These are phyloP conservation scores for Zonotrichia leucophrys DNA, from an alignment of 2,113 vertebrate species.

Conservation along the genomic window DNA sequence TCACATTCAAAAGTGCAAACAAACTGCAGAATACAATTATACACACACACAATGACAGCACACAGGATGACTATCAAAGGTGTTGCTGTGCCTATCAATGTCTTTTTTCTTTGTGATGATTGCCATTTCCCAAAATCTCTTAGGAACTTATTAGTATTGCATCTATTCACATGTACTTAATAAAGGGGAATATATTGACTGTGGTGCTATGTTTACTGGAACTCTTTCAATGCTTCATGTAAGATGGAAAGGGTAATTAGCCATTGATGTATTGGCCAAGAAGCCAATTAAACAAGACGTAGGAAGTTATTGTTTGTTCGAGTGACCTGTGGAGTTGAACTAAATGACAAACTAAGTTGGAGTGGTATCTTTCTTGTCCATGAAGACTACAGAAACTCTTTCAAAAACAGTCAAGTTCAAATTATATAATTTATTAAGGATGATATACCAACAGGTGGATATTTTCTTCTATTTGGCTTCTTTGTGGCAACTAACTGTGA, in stretches of 20 bases:
- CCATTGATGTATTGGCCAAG: neutral
- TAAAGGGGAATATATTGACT: neutral
- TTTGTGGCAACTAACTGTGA: neutral
- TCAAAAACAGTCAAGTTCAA: neutral
- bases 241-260: neutral
- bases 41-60: neutral
- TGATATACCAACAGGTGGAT: neutral
- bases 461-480: neutral
- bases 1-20: neutral
- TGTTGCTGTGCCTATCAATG: neutral
- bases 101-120: neutral
- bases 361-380: neutral
- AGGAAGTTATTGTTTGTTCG: neutral
- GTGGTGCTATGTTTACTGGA: neutral
- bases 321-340: neutral
- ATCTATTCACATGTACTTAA: neutral
- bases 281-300: neutral
- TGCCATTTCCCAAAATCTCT: neutral
- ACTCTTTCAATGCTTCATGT: neutral
- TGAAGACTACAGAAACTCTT: neutral
- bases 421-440: neutral
- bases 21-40: neutral
- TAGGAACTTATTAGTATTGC: neutral
- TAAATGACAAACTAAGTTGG: neutral
- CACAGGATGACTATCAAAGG: neutral